Base-by-base conservation (phyloP, 2,797 vertebrate species). In the Syngnathus rostellatus region DNA sequence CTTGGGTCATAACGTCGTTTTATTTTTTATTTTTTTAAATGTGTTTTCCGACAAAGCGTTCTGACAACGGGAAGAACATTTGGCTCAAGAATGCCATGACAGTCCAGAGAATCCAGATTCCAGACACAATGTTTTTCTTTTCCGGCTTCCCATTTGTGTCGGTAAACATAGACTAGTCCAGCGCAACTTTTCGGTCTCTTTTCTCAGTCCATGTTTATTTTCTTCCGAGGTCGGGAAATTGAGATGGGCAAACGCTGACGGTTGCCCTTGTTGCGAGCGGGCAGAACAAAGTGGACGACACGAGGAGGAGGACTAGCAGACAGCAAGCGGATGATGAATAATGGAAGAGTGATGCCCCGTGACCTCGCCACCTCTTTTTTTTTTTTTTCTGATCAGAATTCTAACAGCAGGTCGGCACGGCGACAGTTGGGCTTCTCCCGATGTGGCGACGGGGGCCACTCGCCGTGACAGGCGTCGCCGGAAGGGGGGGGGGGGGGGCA, bases 401-500 rank as follows among this genome's bases (percentile, higher is more conserved):
- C 84, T 81, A 41, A 78, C 79, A 87, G 83, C 82, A 87, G 91
- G 85, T 87, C 75, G 80, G 78, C 64, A 76, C 54, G 75, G 46
- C 90, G 89, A 90, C 89, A 89, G 88, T 85, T 88, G 89, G 31
- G 83, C 89, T 91, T 88, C 90, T 90, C 88, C 89, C 86, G 76
- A 79, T 69, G 40, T 85, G 86, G 84, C 85, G 85, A 84, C 83
- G 81, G 87, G 81, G 88, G 85, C 83, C 81, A 82, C 85, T 89
- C 84, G 83, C 84, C 74, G 75, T 85, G 86, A 87, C 87, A 89
- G 86, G 78, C 80, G 77, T 80, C 82, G 80, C 76, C 68, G 46
- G 74, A 77, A 31, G 31, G 31, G 31, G 31, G 31, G 31, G 31
- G 31, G 31, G 31, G 31, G 31, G 31, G 31, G 31, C 5, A 4